phyloP scores from a whole-genome alignment of 2,797 vertebrate species.

The Spatula versicolor region DNA sequence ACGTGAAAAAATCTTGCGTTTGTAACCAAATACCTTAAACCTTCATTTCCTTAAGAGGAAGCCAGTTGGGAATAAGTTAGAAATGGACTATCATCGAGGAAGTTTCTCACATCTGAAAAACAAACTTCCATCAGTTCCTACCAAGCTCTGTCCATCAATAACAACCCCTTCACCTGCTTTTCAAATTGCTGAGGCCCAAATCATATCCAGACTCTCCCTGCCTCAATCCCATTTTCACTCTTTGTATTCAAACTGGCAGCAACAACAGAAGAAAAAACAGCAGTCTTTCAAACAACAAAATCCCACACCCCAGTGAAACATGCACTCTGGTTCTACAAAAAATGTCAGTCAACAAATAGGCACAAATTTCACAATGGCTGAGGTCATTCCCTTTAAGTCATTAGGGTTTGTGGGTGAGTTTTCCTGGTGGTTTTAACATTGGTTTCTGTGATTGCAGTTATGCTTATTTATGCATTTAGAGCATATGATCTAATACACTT shows the following conservation, averaged over 20 bases:
- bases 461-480: conserved; percentile 80
- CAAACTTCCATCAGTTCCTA: neutral
- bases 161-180: conserved; percentile 43
- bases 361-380: conserved; percentile 75
- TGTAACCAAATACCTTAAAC: conserved; percentile 55
- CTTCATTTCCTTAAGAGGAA: conserved; percentile 41
- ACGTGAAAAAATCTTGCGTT: conserved; percentile 36
- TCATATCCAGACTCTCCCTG: neutral
- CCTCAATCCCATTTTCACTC: conserved; percentile 5
- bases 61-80: neutral
- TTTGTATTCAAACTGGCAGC: conserved; percentile 32
- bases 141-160: neutral
- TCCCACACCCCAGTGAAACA: conserved; percentile 48
- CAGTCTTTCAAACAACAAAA: conserved; percentile 34
- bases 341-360: conserved; percentile 64
- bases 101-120: conserved; percentile 32
- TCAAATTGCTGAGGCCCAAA: neutral
- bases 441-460: conserved; percentile 76
- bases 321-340: conserved; percentile 26
- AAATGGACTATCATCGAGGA: conserved; percentile 14
- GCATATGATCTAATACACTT: conserved; percentile 78
- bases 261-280: neutral
- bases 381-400: conserved; percentile 65
- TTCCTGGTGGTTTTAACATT: conserved; percentile 73
- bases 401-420: conserved; percentile 59